phyloP scores from a whole-genome alignment of 1,140 invertebrate species.

The Drosophila suzukii region DNA sequence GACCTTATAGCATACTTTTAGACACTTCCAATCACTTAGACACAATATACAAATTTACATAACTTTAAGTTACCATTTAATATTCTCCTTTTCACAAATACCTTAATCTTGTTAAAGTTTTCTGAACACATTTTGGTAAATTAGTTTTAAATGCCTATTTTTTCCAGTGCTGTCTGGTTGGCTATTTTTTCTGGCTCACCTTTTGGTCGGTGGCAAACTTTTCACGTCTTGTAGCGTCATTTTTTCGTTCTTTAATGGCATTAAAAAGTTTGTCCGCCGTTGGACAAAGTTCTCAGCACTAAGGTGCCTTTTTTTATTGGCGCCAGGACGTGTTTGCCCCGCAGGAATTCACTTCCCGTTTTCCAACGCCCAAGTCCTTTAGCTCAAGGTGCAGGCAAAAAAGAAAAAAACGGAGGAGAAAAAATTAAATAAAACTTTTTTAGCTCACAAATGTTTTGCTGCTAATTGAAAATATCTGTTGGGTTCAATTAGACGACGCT shows the following conservation, averaged over 20 bases:
- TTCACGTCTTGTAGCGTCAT: conserved; percentile 45
- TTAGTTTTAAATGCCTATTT: neutral
- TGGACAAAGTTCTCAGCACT: conserved; percentile 65
- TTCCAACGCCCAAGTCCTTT: conserved; percentile 26
- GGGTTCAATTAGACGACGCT: conserved; percentile 81
- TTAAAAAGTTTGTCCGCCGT: conserved; percentile 78
- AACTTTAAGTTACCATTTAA: too few species aligned
- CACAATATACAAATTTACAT: too few species aligned
- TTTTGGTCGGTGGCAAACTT: conserved; percentile 59
- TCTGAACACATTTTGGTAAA: too few species aligned
- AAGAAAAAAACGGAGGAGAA: conserved; percentile 44
- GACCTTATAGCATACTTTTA: too few species aligned
- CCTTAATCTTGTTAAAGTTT: too few species aligned
- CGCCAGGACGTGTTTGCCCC: conserved; percentile 76
- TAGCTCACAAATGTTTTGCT: conserved; percentile 83
- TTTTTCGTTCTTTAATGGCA: conserved; percentile 70
- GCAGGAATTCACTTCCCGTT: conserved; percentile 58
- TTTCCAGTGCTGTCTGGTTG: conserved; percentile 7
- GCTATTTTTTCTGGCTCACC: conserved; percentile 36
- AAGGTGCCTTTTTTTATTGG: conserved; percentile 81
- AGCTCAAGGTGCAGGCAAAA: conserved; percentile 65
- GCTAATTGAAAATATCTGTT: conserved; percentile 85
- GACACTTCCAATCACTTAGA: too few species aligned
- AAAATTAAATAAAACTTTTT: conserved; percentile 80
- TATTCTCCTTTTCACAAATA: too few species aligned